A percentile compares a stretch with the other conserved stretches of the same genome.
phyloP scores from a whole-genome alignment of 1,140 invertebrate species.

The Eriocheir sinensis region DNA sequence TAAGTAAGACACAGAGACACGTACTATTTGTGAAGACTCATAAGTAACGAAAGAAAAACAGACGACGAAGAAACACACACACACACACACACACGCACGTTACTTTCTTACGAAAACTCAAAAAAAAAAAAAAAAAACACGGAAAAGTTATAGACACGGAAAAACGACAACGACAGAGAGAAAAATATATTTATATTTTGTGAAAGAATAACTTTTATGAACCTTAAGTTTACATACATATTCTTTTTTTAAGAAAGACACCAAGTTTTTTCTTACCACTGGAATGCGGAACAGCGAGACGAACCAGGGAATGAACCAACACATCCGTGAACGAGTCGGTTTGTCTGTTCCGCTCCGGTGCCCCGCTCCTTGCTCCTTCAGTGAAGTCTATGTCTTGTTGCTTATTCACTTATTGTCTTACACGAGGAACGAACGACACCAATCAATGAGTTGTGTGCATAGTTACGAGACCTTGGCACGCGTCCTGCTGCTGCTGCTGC shows the following conservation, averaged over 20 bases:
- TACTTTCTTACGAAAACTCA: not conserved
- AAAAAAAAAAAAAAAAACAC: not conserved
- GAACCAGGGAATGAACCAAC: not conserved
- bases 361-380: not conserved
- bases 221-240: not conserved
- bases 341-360: no score
- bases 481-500: not conserved
- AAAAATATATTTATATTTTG: not conserved
- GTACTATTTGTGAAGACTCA: no score
- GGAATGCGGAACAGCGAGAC: not conserved
- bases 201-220: slow-evolving; percentile 27
- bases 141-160: not conserved
- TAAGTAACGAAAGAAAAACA: no score
- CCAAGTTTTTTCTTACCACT: no score
- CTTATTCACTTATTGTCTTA: slow-evolving; percentile 29
- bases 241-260: slow-evolving; percentile 4
- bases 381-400: not conserved
- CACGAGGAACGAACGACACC: slow-evolving; percentile 31
- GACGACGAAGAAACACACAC: no score
- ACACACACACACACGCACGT: slow-evolving; percentile 1
- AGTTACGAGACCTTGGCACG: not conserved
- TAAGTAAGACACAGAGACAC: slow-evolving; percentile 5
- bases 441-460: slow-evolving; percentile 9
- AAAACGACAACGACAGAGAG: not conserved
- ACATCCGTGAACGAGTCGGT: no score